These are phyloP conservation scores for Pogonophryne albipinna DNA, from an alignment of 2,797 vertebrate genomes.

Conservation along the genomic window DNA sequence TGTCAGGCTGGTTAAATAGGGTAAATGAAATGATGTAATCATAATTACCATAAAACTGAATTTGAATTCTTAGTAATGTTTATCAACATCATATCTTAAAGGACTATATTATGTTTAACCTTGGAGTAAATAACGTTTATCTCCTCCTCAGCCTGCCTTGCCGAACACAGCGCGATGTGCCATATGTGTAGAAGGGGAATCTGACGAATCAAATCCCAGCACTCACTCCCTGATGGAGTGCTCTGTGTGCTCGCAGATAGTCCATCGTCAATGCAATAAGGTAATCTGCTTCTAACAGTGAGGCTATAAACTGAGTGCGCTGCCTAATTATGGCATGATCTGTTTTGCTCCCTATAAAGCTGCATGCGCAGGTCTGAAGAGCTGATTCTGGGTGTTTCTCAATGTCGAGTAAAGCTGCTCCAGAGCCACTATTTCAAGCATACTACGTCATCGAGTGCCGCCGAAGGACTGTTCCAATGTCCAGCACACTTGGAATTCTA, in stretches of 20 bases:
- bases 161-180: conserved; percentile 95
- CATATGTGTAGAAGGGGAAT: conserved; percentile 93
- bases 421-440: too few relatives aligned
- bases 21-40: neutral
- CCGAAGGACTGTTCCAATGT: too few relatives aligned
- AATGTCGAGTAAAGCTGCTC: too few relatives aligned
- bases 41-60: neutral
- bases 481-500: too few relatives aligned
- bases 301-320: neutral
- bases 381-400: neutral
- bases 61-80: too few relatives aligned
- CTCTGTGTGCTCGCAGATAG: conserved; percentile 95
- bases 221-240: conserved; percentile 97
- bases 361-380: conserved; percentile 9
- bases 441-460: too few relatives aligned
- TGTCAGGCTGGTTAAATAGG: neutral
- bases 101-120: too few relatives aligned
- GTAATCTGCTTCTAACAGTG: conserved; percentile 66
- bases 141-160: conserved; percentile 89
- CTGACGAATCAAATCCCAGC: conserved; percentile 87
- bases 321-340: neutral
- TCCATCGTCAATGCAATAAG: conserved; percentile 95
- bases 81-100: too few relatives aligned
- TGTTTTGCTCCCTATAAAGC: conserved; percentile 7
- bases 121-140: neutral